Base-by-base conservation (phyloP, 1,140 invertebrate species). In the Pseudoatta argentina region DNA sequence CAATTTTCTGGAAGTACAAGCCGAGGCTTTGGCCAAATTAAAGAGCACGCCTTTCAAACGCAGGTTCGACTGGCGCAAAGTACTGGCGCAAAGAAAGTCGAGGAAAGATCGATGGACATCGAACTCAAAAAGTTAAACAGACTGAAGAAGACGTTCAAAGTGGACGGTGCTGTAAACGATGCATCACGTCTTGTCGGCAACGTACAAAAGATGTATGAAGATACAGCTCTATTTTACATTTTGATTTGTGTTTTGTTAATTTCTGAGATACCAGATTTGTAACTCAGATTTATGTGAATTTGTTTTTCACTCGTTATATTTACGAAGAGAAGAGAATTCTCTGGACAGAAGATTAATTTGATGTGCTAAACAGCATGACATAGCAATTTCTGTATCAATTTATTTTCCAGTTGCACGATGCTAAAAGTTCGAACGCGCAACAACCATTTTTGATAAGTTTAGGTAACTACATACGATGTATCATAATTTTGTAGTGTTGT, bases 1-100 rank as follows among this genome's bases (percentile, higher is more conserved):
- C 27, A 86, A 93, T 14, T 94, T 93, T 72, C 53, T 90, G 69
- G 77, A 91, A 69, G 85, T 91, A 18, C 87, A 93, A 69, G 21
- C 76, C 1, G 81, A 93, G 51, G 81, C 88, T 6, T 14, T 93
- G 51, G 61, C 81, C 7, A 69, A 69, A 30, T 85, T 94, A 30
- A 75, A 79, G 44, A 82, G 81, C 16, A 69, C 83, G 64, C 86
- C 88, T 0, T 89, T 90, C 30, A 44, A 90, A 24, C 78, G 89
- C 27, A 72, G 81, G 16, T 94, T 94, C 63, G 66, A 91, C 69
- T 94, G 87, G 89, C 48, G 73, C 8, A 78, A 73, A 39, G 59
- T 87, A 14, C 30, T 89, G 14, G 34, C 12, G 14, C 51, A 69
- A 21, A 61, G 30, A 8, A 87, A 78, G 53, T 53, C 59, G 1